phyloP scores from a whole-genome alignment of 2,888 invertebrate species.

The Aphidius colemani region DNA sequence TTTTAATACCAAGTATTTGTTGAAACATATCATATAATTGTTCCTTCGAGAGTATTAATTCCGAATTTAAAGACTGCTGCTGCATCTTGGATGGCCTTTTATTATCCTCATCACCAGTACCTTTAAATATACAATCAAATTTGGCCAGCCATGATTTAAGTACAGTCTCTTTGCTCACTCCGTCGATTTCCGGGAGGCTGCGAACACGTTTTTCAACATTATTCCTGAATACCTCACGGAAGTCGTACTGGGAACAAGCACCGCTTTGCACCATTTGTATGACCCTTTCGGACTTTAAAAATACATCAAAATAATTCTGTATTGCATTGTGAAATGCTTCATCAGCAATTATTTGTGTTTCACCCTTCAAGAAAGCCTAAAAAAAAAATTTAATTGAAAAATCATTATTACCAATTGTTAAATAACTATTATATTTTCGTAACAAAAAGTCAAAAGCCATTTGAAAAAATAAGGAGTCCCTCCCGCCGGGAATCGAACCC shows the following conservation, averaged over 20 bases:
- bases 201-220: conserved; percentile 98
- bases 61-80: conserved; percentile 88
- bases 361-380: conserved; percentile 93
- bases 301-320: conserved; percentile 93
- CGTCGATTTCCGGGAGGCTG: conserved; percentile 98
- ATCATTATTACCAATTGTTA: no score
- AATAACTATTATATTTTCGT: no score
- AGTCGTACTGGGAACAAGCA: conserved; percentile 97
- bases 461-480: no score
- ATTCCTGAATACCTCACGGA: conserved; percentile 96
- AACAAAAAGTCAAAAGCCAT: no score
- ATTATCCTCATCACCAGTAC: conserved; percentile 84
- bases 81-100: conserved; percentile 87
- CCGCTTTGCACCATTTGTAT: conserved; percentile 96
- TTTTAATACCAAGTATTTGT: conserved; percentile 96
- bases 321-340: conserved; percentile 99
- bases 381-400: conserved; percentile 23
- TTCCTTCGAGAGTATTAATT: conserved; percentile 95
- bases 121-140: conserved; percentile 97
- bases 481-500: no score
- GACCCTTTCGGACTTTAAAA: conserved; percentile 95
- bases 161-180: conserved; percentile 98
- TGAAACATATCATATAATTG: conserved; percentile 99
- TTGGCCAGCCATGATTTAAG: conserved; percentile 99
- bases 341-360: conserved; percentile 97